Percentiles rank a stretch among this genome's conserved stretches.
Evolutionary conservation across 2,888 invertebrate genomes (phyloP).

Genomic region (Altica lythri): DNA sequence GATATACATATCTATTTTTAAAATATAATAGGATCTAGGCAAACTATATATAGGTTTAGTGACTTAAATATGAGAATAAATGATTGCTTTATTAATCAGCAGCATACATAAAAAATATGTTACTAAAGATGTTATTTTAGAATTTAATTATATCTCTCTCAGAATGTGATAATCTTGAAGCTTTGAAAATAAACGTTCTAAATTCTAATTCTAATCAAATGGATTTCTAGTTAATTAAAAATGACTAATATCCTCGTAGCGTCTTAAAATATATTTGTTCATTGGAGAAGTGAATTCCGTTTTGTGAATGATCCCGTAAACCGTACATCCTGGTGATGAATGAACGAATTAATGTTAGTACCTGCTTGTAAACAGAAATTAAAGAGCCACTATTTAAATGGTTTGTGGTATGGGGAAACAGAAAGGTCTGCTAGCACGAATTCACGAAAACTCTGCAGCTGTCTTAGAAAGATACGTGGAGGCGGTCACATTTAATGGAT

Average conservation of each 20-base stretch:
- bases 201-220: not conserved
- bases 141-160: too few species aligned
- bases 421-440: slow-evolving; percentile 16
- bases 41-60: too few species aligned
- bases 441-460: slow-evolving; percentile 21
- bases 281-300: not conserved
- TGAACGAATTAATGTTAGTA: slow-evolving; percentile 16
- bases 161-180: too few species aligned
- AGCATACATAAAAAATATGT: too few species aligned
- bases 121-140: too few species aligned
- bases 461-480: slow-evolving; percentile 21
- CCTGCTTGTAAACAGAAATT: slow-evolving; percentile 19
- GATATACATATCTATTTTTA: too few species aligned
- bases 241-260: not conserved
- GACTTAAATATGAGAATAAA: too few species aligned
- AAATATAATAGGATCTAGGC: too few species aligned
- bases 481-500: not conserved
- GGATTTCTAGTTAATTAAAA: not conserved
- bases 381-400: slow-evolving; percentile 22
- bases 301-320: slow-evolving; percentile 8
- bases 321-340: slow-evolving; percentile 7
- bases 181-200: not conserved
- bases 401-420: slow-evolving; percentile 15
- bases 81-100: too few species aligned
- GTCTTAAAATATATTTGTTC: not conserved